Evolutionary conservation across 2,797 vertebrate genomes (phyloP).

Genomic region (Myotis planiceps): DNA sequence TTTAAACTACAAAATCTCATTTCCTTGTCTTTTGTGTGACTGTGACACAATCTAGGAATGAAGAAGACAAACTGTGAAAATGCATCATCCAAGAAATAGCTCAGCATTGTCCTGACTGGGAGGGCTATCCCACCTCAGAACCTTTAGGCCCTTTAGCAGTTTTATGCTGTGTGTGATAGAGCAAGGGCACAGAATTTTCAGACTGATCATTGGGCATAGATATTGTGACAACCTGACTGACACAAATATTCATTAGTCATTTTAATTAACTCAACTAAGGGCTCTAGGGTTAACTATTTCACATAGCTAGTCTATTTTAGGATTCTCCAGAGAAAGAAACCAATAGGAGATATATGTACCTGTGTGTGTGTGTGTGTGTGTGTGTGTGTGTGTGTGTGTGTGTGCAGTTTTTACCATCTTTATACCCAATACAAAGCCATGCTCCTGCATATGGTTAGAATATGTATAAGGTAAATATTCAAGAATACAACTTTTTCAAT

Average conservation of each 20-base stretch:
- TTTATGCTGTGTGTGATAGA: neutral
- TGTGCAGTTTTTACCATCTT: neutral
- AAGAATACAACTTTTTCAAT: neutral
- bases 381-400: neutral
- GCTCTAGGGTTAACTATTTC: neutral
- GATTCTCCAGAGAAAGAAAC: neutral
- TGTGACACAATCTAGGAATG: neutral
- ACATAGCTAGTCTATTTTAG: neutral
- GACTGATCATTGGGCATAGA: neutral
- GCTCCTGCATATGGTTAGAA: neutral
- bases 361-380: neutral
- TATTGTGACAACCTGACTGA: neutral
- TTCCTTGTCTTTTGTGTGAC: neutral
- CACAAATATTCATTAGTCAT: neutral
- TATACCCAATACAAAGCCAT: neutral
- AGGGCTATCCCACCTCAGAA: neutral
- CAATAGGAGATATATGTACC: neutral
- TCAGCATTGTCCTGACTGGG: neutral
- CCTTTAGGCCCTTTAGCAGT: neutral
- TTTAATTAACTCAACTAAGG: neutral
- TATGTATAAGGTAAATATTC: neutral
- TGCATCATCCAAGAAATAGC: neutral
- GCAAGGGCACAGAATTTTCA: neutral
- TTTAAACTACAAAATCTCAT: neutral
- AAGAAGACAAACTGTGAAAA: neutral